phyloP scores from a whole-genome alignment of 2,888 invertebrate species.

The Epinotia demarniana region DNA sequence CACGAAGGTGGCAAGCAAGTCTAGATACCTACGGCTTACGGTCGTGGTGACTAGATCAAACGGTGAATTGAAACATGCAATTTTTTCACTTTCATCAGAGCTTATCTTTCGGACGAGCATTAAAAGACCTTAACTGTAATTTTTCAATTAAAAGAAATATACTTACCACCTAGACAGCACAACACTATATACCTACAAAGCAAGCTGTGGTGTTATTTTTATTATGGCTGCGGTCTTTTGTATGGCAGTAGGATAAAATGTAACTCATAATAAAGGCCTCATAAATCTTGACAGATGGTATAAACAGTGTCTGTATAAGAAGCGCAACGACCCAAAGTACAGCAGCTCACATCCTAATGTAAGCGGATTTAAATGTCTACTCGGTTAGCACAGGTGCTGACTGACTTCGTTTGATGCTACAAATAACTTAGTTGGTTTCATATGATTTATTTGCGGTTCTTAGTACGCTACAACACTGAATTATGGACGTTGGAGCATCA shows the following conservation, averaged over 20 bases:
- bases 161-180: too few relatives aligned
- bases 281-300: background rate
- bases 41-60: too few relatives aligned
- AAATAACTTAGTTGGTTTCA: slow-evolving; percentile 33
- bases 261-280: background rate
- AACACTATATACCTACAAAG: background rate
- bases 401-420: slow-evolving; percentile 25
- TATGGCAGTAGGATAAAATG: background rate
- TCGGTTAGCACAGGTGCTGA: slow-evolving; percentile 34
- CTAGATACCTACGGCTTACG: too few relatives aligned
- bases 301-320: background rate
- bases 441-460: slow-evolving; percentile 38
- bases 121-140: too few relatives aligned
- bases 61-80: too few relatives aligned
- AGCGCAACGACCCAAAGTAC: background rate
- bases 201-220: background rate
- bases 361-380: slow-evolving; percentile 29
- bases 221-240: background rate
- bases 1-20: too few relatives aligned
- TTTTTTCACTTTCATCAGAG: too few relatives aligned
- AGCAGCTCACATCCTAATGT: slow-evolving; percentile 13
- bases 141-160: too few relatives aligned
- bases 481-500: slow-evolving; percentile 29
- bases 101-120: too few relatives aligned
- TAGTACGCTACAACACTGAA: slow-evolving; percentile 32